Percentiles rank a stretch among this genome's conserved stretches.
Conservation (phyloP, 2,888 invertebrate species). For the Hypercompe scribonia region DNA sequence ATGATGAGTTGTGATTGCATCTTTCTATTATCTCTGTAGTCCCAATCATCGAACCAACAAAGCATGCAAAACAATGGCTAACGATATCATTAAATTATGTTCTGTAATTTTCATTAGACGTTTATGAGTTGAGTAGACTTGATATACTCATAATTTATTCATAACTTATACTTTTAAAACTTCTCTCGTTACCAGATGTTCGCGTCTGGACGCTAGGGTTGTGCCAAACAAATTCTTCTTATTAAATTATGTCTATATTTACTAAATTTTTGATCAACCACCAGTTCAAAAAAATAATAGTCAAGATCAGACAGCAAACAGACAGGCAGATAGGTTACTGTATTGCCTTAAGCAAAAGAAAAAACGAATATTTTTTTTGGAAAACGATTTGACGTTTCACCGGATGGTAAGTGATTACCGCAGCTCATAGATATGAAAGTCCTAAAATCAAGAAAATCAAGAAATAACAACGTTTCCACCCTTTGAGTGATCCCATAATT, state of each 20-base stretch:
- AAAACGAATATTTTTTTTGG: no score
- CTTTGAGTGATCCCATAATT: no score
- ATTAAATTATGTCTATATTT: not conserved
- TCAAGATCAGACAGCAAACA: not conserved
- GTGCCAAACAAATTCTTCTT: not conserved
- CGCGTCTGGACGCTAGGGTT: constrained; percentile 23
- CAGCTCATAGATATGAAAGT: no score
- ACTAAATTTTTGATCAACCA: not conserved
- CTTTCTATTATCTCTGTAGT: not conserved
- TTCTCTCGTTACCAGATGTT: constrained; percentile 62
- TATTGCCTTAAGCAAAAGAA: no score
- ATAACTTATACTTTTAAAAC: constrained; percentile 61
- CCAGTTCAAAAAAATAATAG: not conserved
- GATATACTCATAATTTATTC: constrained; percentile 61
- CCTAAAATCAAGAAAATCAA: no score
- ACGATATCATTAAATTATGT: not conserved
- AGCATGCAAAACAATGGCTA: not conserved
- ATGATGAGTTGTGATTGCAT: no score
- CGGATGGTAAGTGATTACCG: no score
- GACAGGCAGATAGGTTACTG: no score
- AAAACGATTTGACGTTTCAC: no score
- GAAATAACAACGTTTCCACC: no score
- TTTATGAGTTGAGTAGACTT: constrained; percentile 39
- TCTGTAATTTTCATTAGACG: constrained; percentile 14
- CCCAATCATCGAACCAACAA: constrained; percentile 9